Conservation (phyloP, 2,113 vertebrate species). For the Rhipidura dahli region DNA sequence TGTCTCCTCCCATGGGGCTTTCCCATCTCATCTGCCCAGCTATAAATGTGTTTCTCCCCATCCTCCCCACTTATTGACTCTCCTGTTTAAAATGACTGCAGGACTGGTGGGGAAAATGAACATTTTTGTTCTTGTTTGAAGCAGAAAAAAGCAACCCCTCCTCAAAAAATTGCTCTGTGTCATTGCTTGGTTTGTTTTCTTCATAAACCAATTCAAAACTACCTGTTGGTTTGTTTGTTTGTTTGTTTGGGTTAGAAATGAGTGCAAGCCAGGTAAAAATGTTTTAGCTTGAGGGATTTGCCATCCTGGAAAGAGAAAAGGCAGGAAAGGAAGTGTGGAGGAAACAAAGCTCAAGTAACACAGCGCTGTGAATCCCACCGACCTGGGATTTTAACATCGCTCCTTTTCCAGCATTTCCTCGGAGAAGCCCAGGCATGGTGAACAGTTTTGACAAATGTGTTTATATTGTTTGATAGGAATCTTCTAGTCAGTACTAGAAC, state of each 20-base stretch:
- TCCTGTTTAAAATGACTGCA: not conserved
- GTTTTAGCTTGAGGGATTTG: not conserved
- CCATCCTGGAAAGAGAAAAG: not conserved
- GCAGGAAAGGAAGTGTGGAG: not conserved
- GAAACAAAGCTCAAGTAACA: not conserved
- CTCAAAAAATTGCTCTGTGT: not conserved
- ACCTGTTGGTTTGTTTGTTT: not conserved
- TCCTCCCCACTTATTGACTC: not conserved
- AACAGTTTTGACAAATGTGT: constrained; percentile 13
- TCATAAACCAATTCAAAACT: not conserved
- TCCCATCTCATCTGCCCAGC: not conserved
- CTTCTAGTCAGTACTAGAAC: not conserved
- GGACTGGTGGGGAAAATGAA: not conserved
- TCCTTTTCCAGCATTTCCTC: not conserved
- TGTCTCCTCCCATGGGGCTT: not conserved
- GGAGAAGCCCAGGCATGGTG: not conserved
- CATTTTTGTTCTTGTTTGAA: not conserved
- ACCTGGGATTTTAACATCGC: not conserved
- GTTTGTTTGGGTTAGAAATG: not conserved
- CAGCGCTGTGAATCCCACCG: not conserved
- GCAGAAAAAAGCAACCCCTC: not conserved
- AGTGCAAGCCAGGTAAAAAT: not conserved
- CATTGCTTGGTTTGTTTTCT: not conserved
- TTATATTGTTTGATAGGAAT: constrained; percentile 5
- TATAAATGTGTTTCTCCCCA: not conserved